Conservation (phyloP, 2,113 vertebrate genomes). For the Albula goreensis region DNA sequence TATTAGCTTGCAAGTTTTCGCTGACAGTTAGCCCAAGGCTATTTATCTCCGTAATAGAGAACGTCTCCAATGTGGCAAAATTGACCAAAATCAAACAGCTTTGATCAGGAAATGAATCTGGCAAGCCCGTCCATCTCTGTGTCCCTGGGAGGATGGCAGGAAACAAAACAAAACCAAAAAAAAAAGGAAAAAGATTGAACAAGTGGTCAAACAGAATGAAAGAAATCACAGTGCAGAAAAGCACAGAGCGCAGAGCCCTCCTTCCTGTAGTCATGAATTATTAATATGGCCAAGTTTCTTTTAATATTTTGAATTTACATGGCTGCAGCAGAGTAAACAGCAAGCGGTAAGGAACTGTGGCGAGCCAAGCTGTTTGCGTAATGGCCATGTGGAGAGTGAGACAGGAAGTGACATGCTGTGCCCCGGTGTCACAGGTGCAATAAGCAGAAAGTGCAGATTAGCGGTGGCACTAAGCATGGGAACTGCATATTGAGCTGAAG, state of each 20-base stretch:
- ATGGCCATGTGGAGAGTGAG: not conserved
- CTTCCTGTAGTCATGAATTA: slow-evolving; percentile 51
- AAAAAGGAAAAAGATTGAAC: slow-evolving; percentile 85
- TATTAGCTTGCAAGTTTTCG: slow-evolving; percentile 96
- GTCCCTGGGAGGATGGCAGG: slow-evolving; percentile 78
- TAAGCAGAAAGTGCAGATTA: not conserved
- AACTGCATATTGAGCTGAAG: no score
- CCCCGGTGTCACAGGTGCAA: not conserved
- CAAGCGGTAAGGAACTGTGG: not conserved
- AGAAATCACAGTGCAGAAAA: slow-evolving; percentile 58
- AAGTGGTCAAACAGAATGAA: slow-evolving; percentile 82
- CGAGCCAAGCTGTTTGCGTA: not conserved
- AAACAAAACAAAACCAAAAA: slow-evolving; percentile 64
- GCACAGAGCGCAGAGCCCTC: slow-evolving; percentile 47
- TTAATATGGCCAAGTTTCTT: slow-evolving; percentile 29
- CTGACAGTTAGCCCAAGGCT: slow-evolving; percentile 95
- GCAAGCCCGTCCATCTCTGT: slow-evolving; percentile 85
- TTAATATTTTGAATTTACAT: slow-evolving; percentile 21
- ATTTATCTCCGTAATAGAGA: slow-evolving; percentile 97
- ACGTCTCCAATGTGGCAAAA: slow-evolving; percentile 96
- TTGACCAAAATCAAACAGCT: slow-evolving; percentile 93
- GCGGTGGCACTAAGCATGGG: not conserved
- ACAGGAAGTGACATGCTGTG: not conserved
- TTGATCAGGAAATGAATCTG: slow-evolving; percentile 95
- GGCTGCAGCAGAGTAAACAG: not conserved